phyloP scores from a whole-genome alignment of 1,140 invertebrate species.

The Matsumurasca onukii region DNA sequence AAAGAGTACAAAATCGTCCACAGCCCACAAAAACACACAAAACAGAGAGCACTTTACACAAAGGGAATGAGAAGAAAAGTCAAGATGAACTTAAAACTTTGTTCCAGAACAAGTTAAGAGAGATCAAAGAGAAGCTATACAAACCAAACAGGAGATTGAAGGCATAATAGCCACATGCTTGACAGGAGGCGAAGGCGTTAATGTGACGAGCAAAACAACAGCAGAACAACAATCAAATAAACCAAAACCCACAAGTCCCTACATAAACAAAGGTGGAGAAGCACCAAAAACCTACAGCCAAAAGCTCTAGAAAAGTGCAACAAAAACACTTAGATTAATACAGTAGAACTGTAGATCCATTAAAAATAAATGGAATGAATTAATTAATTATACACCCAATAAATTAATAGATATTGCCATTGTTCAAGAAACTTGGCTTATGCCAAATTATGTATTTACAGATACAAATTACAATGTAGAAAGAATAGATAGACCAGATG shows the following conservation, averaged over 20 bases:
- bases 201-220: background rate
- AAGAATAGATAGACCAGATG: background rate
- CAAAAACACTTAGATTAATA: background rate
- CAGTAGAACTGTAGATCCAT: conserved; percentile 14
- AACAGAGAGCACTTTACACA: too few relatives aligned
- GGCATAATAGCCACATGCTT: background rate
- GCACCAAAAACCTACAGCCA: background rate
- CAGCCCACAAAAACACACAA: too few relatives aligned
- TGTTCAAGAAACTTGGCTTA: conserved; percentile 9
- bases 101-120: too few relatives aligned
- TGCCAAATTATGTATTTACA: background rate
- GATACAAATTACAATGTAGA: background rate
- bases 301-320: background rate
- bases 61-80: too few relatives aligned
- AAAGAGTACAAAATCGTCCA: too few relatives aligned
- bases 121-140: too few relatives aligned
- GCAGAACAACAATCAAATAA: too few relatives aligned
- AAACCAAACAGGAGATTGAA: background rate
- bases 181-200: background rate
- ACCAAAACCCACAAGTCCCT: too few relatives aligned
- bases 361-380: conserved; percentile 7
- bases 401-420: background rate
- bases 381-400: background rate
- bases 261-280: background rate
- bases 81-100: too few relatives aligned